A percentile compares a stretch with the other conserved stretches of the same genome.
phyloP scores from a whole-genome alignment of 2,113 vertebrate species.

The Telmatochromis sp. region DNA sequence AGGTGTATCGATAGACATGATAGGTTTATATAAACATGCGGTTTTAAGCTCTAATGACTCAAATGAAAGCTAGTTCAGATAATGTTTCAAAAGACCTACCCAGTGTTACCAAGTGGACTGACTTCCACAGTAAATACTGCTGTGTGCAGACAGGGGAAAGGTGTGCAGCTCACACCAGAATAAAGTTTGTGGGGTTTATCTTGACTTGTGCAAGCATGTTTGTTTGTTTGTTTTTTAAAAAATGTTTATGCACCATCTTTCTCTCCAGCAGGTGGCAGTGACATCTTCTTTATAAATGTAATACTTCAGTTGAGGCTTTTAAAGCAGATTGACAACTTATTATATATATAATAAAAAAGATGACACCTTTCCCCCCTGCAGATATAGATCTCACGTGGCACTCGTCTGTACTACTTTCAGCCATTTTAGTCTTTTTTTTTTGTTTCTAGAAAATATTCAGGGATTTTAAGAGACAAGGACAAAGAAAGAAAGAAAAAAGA shows the following conservation, averaged over 20 bases:
- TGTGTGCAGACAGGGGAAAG: neutral
- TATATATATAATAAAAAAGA: neutral
- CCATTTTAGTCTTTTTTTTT: neutral
- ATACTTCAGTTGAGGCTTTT: neutral
- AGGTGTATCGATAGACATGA: neutral
- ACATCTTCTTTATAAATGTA: neutral
- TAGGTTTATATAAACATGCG: neutral
- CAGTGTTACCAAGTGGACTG: neutral
- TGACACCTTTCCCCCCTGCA: neutral
- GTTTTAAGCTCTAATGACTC: neutral
- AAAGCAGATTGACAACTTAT: neutral
- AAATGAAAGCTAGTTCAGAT: neutral
- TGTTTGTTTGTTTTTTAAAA: neutral
- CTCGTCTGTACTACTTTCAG: neutral
- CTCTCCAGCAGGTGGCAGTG: neutral
- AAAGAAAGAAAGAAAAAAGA: neutral
- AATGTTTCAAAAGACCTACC: neutral
- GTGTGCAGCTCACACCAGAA: neutral
- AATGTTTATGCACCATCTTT: neutral
- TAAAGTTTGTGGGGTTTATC: neutral
- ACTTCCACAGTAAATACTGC: fast-evolving
- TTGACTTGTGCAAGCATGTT: neutral
- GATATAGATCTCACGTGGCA: neutral
- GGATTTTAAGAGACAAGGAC: neutral
- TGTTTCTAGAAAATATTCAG: neutral